phyloP scores from a whole-genome alignment of 2,888 invertebrate species.

The Sphaerophoria taeniata region DNA sequence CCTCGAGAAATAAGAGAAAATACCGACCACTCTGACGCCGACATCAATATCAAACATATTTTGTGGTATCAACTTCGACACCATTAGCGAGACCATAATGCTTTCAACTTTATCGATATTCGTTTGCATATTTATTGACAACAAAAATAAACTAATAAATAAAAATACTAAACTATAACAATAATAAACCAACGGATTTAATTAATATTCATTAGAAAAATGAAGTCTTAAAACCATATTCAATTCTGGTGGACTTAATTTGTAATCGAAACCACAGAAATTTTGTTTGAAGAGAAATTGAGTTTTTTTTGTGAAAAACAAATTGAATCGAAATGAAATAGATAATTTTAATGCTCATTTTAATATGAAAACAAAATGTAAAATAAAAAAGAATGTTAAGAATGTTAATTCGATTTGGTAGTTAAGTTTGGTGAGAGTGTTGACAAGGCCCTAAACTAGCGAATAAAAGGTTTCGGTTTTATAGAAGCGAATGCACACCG shows the following conservation, averaged over 20 bases:
- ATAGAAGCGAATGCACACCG: background rate
- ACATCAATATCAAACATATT: background rate
- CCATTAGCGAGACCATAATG: conserved; percentile 27
- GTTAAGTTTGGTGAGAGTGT: background rate
- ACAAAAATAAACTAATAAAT: background rate
- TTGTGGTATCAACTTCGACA: background rate
- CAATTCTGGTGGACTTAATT: conserved; percentile 3
- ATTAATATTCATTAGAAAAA: conserved; percentile 17
- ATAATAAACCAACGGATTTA: background rate
- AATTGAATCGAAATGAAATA: background rate
- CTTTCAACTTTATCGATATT: conserved; percentile 24
- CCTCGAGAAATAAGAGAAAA: conserved; percentile 14
- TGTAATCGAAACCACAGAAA: conserved; percentile 13
- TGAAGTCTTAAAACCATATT: background rate
- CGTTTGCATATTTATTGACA: conserved; percentile 18
- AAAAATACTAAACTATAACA: conserved; percentile 23
- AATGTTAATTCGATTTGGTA: conserved; percentile 14
- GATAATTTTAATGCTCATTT: background rate
- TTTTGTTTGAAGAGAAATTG: conserved; percentile 22
- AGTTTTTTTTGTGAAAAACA: background rate
- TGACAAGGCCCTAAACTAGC: background rate
- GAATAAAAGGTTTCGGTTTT: background rate
- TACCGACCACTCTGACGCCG: background rate
- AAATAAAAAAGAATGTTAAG: background rate
- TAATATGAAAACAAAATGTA: background rate